Conservation (phyloP, 2,797 vertebrate species). For the Anomalospiza imberbis region DNA sequence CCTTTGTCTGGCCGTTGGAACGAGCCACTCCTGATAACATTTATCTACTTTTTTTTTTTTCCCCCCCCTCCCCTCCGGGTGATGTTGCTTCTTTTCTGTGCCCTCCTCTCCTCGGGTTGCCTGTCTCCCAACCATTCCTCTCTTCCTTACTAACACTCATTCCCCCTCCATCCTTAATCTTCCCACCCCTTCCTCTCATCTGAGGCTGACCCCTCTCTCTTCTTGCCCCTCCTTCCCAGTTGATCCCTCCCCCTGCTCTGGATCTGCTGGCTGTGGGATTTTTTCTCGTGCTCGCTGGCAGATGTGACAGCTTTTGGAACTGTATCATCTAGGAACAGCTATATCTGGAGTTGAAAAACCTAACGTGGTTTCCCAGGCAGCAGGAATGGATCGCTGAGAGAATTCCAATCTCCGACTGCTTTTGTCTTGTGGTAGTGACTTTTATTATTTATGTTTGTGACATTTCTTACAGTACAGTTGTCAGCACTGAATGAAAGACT, state of each 20-base stretch:
- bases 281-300: conserved; percentile 56
- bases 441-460: conserved; percentile 66
- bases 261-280: conserved; percentile 48
- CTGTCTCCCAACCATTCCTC: not conserved
- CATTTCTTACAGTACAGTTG: conserved; percentile 49
- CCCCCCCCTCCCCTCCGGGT: not conserved
- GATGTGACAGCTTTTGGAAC: conserved; percentile 67
- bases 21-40: not conserved
- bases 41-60: not conserved
- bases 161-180: not conserved
- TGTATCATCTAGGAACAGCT: conserved; percentile 55
- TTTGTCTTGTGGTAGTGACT: conserved; percentile 68
- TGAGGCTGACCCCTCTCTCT: conserved; percentile 56
- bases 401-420: conserved; percentile 59
- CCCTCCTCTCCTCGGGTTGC: not conserved
- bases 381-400: conserved; percentile 63
- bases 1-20: not conserved
- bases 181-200: conserved; percentile 58
- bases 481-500: conserved; percentile 37
- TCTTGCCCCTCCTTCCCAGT: conserved; percentile 50
- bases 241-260: conserved; percentile 63
- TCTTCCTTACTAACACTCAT: not conserved
- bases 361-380: conserved; percentile 64
- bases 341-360: conserved; percentile 52
- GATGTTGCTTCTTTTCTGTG: not conserved